Evolutionary conservation across 2,888 invertebrate species (phyloP), one percentile per base, ranked within the genome.

Genomic region (Isoperla grammatica): DNA sequence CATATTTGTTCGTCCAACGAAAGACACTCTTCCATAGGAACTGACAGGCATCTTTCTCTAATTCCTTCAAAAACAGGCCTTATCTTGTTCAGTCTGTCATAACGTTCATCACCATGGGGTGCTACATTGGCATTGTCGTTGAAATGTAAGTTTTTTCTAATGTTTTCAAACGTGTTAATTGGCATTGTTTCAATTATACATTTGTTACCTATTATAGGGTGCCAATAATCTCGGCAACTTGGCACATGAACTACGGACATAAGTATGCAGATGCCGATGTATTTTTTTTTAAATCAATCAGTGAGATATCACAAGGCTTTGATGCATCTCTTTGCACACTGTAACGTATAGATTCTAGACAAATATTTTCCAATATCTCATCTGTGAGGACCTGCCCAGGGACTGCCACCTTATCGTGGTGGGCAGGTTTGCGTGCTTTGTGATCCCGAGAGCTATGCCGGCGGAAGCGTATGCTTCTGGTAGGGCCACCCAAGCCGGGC

Each of bases 1-100:
- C 67, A 69, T n/a, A 69, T 64, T 59, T 68, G 67, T 60, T 70
- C 69, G 59, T 69, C 69, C 15, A 69, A 49, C 6, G 66, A 65
- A 20, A 69, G 58, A 8, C 55, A 40, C 61, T 65, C 43, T 56
- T 67, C 66, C 53, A 66, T 49, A n/a, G 64, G 65, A 11, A 68
- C 55, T 43, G 39, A 29, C 9, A 35, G 19, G 62, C 61, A 67
- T 60, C 57, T 64, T 45, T 53, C 20, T 46, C 59, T 61, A 2
- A 68, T 53, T 20, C 58, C 23, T 22, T 65, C 61, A 9, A 69
- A 17, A 1, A 67, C 22, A 12, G 68, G 65, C 40, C 67, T 54
- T 20, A 67, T 55, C 67, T 66, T 69, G 46, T 61, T 46, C 11
- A 68, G 57, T 19, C 61, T 62, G 57, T 67, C 66, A 61, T 63